These are phyloP conservation scores for Xylota sylvarum DNA, from an alignment of 2,888 invertebrate genomes.

Conservation along the genomic window DNA sequence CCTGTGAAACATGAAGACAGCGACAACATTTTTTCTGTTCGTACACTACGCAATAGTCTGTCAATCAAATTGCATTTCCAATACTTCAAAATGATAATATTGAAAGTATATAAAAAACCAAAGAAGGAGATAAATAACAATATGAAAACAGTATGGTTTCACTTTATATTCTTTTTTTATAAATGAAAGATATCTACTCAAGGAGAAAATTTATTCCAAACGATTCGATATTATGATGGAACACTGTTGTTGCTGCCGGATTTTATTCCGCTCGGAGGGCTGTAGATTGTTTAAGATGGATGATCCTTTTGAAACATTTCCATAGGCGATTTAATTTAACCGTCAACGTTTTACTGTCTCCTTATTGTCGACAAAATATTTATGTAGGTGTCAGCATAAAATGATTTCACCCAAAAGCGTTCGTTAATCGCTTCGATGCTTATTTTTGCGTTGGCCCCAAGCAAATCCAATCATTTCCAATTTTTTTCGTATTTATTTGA, in stretches of 20 bases:
- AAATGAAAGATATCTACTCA: not conserved
- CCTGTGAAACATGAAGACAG: not conserved
- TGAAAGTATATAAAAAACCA: not conserved
- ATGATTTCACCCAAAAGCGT: constrained; percentile 2
- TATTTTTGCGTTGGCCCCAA: not conserved
- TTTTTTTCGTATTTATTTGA: not conserved
- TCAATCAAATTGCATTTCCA: constrained; percentile 19
- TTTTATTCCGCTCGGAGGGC: constrained; percentile 5
- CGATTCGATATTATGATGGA: not conserved
- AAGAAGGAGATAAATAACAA: not conserved
- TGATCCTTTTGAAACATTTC: constrained; percentile 21
- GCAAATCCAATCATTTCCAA: constrained; percentile 10
- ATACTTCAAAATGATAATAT: constrained; percentile 12
- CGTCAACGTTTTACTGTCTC: constrained; percentile 11
- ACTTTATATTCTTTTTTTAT: not conserved
- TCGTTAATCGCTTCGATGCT: constrained; percentile 23
- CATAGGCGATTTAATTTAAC: constrained; percentile 34
- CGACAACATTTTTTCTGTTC: not conserved
- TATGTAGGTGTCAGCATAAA: constrained; percentile 3
- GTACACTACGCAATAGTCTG: not conserved
- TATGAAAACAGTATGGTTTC: constrained; percentile 16
- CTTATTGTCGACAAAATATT: constrained; percentile 3
- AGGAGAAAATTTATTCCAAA: constrained; percentile 19
- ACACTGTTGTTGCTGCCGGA: not conserved
- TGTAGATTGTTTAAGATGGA: constrained; percentile 15